Evolutionary conservation across 2,113 vertebrate species (phyloP).

Genomic region (Pogona vitticeps): DNA sequence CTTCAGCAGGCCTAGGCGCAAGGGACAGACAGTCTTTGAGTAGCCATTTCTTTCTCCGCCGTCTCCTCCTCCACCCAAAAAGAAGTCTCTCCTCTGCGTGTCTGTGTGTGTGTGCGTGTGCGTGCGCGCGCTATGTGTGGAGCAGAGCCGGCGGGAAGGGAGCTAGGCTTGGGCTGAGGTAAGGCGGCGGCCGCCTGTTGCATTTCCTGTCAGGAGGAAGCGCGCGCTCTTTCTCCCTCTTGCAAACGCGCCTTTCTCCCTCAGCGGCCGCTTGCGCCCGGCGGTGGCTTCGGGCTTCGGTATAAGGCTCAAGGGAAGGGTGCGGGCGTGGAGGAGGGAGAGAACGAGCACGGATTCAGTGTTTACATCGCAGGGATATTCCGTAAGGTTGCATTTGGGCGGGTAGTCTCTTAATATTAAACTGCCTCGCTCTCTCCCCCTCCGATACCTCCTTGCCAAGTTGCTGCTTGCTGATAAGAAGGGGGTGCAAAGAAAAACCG

Average conservation of each 20-base stretch:
- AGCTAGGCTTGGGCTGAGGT: constrained; percentile 41
- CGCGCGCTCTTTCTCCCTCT: not conserved
- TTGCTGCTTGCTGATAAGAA: not conserved
- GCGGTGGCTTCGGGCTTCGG: no score
- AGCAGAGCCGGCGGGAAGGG: not conserved
- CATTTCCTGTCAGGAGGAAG: constrained; percentile 35
- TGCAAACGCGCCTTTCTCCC: not conserved
- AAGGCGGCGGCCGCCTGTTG: constrained; percentile 68
- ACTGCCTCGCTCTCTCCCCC: no score
- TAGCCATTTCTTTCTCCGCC: not conserved
- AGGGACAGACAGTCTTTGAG: constrained; percentile 29
- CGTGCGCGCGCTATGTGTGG: not conserved
- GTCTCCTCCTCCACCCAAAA: not conserved
- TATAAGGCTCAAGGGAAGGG: not conserved
- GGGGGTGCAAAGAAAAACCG: not conserved
- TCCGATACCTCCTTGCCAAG: not conserved
- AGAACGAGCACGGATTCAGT: not conserved
- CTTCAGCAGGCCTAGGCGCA: constrained; percentile 50
- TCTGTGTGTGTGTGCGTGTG: not conserved
- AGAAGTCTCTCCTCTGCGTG: constrained; percentile 5
- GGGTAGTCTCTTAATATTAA: no score
- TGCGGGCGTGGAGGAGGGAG: not conserved
- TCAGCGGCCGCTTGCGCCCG: not conserved
- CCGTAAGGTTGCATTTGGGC: not conserved
- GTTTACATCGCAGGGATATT: not conserved